Evolutionary conservation across 2,113 vertebrate genomes (phyloP).

Genomic region (Eclectus roratus): DNA sequence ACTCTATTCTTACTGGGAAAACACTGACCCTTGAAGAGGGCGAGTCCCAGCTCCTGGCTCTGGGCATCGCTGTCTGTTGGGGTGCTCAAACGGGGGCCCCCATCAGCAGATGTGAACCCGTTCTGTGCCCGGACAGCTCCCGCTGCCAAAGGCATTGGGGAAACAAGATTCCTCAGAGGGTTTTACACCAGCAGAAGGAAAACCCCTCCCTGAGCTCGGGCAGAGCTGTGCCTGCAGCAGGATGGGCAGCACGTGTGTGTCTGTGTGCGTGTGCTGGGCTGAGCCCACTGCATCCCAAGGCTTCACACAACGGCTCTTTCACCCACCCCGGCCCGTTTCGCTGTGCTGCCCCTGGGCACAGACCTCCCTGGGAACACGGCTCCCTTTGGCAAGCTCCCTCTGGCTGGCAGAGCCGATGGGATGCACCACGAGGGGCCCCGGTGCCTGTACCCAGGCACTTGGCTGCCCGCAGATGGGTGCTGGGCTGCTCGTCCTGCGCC

Average conservation of each 20-base stretch:
- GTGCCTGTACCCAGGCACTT: neutral
- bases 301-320: neutral
- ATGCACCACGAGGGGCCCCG: neutral
- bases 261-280: neutral
- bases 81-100: neutral
- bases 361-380: neutral
- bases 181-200: neutral
- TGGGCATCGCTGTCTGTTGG: neutral
- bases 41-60: neutral
- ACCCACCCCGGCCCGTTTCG: neutral
- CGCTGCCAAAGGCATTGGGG: neutral
- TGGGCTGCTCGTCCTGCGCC: neutral
- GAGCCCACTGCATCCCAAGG: neutral
- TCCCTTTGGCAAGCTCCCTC: neutral
- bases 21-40: neutral
- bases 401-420: neutral
- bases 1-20: slow-evolving; percentile 20
- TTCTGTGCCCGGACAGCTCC: neutral
- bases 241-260: neutral
- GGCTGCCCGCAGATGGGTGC: neutral
- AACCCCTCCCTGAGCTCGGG: neutral
- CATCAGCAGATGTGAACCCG: neutral
- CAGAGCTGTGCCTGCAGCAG: neutral
- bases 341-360: neutral
- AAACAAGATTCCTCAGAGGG: neutral